Evolutionary conservation across 2,113 vertebrate genomes (phyloP), one percentile per base, ranked within the genome.

Genomic region (Urocynchramus pylzowi): DNA sequence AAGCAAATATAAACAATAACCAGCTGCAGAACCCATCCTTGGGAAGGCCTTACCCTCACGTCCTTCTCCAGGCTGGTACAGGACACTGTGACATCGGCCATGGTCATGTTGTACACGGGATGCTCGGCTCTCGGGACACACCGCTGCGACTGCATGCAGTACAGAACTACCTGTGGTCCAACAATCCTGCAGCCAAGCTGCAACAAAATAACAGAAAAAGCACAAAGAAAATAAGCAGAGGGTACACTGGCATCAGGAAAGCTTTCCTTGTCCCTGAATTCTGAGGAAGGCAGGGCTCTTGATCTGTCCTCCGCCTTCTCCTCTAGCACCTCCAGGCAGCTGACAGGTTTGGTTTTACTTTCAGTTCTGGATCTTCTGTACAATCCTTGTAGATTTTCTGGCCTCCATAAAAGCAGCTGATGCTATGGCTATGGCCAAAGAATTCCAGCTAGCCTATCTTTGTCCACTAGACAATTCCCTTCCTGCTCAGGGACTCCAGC

Each of bases 31-130:
- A 45, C 20, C 17, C 33, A 21, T 8, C 63, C 52, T 39, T 20
- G 37, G 54, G 30, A 63, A 79, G 14, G 52, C 50, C 44, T 95
- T 94, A 99, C 99, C 98, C 99, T 98, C 68, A 98, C 95, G 11
- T 98, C 98, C 96, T 99, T 99, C 26, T 99, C 99, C 77, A 99
- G 97, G 89, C 98, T 99, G 86, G 99, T 99, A 94, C 99, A 99
- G 85, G 99, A 99, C 88, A 99, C 64, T 0, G 97, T 99, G 56
- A 99, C 90, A 41, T 99, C 98, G 7, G 98, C 99, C 99, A 99
- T 99, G 56, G 99, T 97, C 99, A 99, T 99, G 96, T 98, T 99
- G 92, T 98, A 99, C 54, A 99, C 98, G 0, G 99, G 99, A 65
- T 97, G 94, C 87, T 99, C 99, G 1, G 99, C 99, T 95, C 98